phyloP scores from a whole-genome alignment of 2,797 vertebrate genomes.

The Austrolebias charrua region DNA sequence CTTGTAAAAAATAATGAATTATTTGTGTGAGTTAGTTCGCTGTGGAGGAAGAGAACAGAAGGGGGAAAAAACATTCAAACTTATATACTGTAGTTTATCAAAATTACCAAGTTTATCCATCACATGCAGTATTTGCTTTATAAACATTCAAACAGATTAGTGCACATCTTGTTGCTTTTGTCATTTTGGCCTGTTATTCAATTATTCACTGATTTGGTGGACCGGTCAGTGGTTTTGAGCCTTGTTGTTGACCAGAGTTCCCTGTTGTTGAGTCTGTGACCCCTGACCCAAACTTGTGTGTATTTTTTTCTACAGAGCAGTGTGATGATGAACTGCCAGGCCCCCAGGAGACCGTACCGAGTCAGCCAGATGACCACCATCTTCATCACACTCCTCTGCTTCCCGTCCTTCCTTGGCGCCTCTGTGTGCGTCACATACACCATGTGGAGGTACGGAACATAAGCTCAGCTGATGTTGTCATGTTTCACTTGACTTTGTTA shows the following conservation, averaged over 20 bases:
- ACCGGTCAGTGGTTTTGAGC: too few relatives aligned
- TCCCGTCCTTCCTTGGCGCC: conserved; percentile 89
- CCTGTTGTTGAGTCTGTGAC: not conserved
- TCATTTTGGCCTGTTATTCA: not conserved
- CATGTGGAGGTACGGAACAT: conserved; percentile 86
- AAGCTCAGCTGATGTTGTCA: not conserved
- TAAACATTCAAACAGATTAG: not conserved
- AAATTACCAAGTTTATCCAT: too few relatives aligned
- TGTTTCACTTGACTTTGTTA: not conserved
- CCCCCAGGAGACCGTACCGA: conserved; percentile 87
- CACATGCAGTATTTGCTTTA: too few relatives aligned
- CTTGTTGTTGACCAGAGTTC: not conserved
- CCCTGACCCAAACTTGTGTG: conserved; percentile 14
- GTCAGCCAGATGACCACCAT: conserved; percentile 90
- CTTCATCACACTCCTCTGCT: conserved; percentile 92
- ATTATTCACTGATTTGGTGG: not conserved
- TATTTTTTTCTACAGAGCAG: conserved; percentile 79
- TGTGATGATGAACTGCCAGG: conserved; percentile 92
- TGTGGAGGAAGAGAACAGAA: too few relatives aligned
- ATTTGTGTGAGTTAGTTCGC: too few relatives aligned
- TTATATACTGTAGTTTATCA: too few relatives aligned
- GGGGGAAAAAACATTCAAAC: too few relatives aligned
- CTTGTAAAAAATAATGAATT: too few relatives aligned
- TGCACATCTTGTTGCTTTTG: not conserved
- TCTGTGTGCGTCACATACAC: conserved; percentile 87